These are phyloP conservation scores for Orthosia incerta DNA, from an alignment of 2,888 invertebrate genomes.

Conservation along the genomic window DNA sequence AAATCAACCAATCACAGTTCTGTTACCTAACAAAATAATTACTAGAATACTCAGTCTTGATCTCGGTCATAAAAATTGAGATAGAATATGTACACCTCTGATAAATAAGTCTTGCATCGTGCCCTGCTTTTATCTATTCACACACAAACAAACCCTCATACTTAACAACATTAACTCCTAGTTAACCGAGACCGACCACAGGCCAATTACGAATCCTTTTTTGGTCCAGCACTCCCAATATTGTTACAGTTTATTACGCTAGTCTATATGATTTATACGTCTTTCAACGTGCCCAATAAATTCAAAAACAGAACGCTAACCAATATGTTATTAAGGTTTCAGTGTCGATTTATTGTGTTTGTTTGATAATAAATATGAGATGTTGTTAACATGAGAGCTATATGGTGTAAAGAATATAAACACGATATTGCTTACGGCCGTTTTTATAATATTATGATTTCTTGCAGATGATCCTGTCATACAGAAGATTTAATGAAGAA, in stretches of 20 bases:
- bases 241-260: constrained; percentile 53
- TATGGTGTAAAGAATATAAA: neutral
- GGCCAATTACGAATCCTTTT: constrained; percentile 64
- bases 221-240: constrained; percentile 44
- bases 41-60: neutral
- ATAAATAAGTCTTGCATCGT: neutral
- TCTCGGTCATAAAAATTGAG: neutral
- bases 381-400: constrained; percentile 70
- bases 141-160: constrained; percentile 16
- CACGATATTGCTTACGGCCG: neutral
- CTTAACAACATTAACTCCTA: constrained; percentile 13
- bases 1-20: neutral
- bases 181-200: constrained; percentile 28
- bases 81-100: neutral
- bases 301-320: constrained; percentile 66
- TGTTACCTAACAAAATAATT: neutral
- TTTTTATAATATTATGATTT: neutral
- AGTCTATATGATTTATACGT: constrained; percentile 52
- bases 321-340: constrained; percentile 77
- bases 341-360: constrained; percentile 80
- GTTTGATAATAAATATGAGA: constrained; percentile 77
- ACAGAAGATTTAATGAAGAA: no score
- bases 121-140: neutral
- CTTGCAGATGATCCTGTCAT: neutral
- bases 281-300: constrained; percentile 67